phyloP scores from a whole-genome alignment of 2,888 invertebrate genomes.

The Leuctra nigra region DNA sequence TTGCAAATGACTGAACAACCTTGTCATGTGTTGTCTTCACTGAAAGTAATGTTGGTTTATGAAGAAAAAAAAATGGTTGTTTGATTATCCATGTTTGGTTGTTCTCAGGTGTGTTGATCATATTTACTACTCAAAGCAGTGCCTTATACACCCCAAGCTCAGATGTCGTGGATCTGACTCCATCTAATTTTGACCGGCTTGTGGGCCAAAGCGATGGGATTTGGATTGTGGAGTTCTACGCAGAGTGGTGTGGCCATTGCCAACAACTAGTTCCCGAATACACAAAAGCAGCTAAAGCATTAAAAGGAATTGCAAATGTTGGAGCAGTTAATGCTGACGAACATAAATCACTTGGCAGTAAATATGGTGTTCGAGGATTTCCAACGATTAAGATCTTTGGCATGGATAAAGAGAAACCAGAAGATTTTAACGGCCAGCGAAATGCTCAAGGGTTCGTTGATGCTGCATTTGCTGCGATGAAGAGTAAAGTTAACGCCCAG shows the following conservation, averaged over 20 bases:
- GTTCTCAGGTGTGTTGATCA: not conserved
- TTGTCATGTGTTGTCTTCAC: too few species aligned
- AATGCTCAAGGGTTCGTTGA: slow-evolving; percentile 84
- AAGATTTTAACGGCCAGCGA: slow-evolving; percentile 77
- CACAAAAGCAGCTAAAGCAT: slow-evolving; percentile 83
- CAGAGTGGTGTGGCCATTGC: slow-evolving; percentile 95
- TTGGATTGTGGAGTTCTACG: slow-evolving; percentile 95
- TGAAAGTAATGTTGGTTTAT: too few species aligned
- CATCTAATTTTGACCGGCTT: slow-evolving; percentile 76
- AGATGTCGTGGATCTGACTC: slow-evolving; percentile 80
- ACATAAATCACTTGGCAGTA: slow-evolving; percentile 70
- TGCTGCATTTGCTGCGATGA: slow-evolving; percentile 69
- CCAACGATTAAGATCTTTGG: slow-evolving; percentile 96
- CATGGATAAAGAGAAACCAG: slow-evolving; percentile 71
- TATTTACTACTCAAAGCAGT: slow-evolving; percentile 1
- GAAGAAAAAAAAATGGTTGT: too few species aligned
- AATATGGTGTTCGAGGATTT: slow-evolving; percentile 83
- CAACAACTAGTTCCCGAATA: slow-evolving; percentile 88
- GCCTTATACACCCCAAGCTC: slow-evolving; percentile 40
- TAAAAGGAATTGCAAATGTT: slow-evolving; percentile 92
- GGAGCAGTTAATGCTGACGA: slow-evolving; percentile 92
- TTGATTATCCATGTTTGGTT: too few species aligned
- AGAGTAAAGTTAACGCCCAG: slow-evolving; percentile 60
- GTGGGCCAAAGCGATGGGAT: slow-evolving; percentile 78
- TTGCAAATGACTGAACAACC: too few species aligned